Conservation (phyloP, 1,140 invertebrate species). For the Oryzaephilus surinamensis region DNA sequence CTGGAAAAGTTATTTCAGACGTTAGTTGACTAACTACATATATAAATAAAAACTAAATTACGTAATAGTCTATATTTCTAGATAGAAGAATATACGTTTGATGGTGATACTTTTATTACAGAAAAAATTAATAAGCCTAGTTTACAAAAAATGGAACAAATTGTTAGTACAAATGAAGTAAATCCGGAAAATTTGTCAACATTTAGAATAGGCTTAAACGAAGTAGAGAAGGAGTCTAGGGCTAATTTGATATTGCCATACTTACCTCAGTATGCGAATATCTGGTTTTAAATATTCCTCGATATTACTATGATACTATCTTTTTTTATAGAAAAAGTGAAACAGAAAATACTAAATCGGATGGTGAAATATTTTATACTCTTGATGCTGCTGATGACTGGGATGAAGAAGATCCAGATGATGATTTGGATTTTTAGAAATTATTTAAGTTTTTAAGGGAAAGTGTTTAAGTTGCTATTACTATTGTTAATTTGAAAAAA, state of each 20-base stretch:
- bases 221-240: constrained; percentile 42
- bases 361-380: constrained; percentile 43
- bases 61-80: too few species aligned
- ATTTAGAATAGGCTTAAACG: constrained; percentile 47
- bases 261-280: constrained; percentile 27
- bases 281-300: constrained; percentile 2
- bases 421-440: constrained; percentile 46
- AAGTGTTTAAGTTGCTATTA: too few species aligned
- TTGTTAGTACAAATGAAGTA: too few species aligned
- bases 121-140: too few species aligned
- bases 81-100: too few species aligned
- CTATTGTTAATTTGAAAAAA: too few species aligned
- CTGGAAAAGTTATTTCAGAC: too few species aligned
- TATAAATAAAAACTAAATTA: too few species aligned
- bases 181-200: constrained; percentile 42
- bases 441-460: neutral
- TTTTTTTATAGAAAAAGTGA: constrained; percentile 16
- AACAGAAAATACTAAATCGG: too few species aligned
- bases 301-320: neutral
- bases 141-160: too few species aligned
- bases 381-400: constrained; percentile 48
- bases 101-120: too few species aligned
- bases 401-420: constrained; percentile 54
- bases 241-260: constrained; percentile 45
- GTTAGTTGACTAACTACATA: too few species aligned